Evolutionary conservation across 1,140 invertebrate genomes (phyloP), one percentile per base, ranked within the genome.

Genomic region (Macrocentrus cingulum): DNA sequence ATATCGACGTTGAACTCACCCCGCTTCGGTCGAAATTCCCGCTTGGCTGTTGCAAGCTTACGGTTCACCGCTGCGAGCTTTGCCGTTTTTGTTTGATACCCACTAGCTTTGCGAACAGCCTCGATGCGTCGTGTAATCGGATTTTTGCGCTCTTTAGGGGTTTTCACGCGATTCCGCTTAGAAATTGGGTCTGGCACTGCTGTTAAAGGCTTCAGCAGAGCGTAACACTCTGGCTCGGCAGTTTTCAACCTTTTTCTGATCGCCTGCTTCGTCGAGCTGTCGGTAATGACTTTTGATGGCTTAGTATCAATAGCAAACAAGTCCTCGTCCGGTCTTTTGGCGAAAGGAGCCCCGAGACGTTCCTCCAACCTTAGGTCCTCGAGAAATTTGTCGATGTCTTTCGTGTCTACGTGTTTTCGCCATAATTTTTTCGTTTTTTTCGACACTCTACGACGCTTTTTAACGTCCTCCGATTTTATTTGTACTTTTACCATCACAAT

Each of bases 321-420:
- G 46, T 60, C 44, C 11, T 48, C 25, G 32, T 66, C 15, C 7
- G 70, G 62, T 42, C 78, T 66, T 22, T 72, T 50, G 3, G 64
- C 60, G 53, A 84, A 77, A 13, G 79, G 68, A 9, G 50, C 63
- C 52, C 91, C 91, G 29, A 92, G 76, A 68, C 91, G 82, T 80
- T 94, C 91, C 66, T 94, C 88, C 8, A 91, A 78, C 56, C 91
- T 77, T 68, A 88, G 79, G 49, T 91, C 86, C 63, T 94, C 91
- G 3, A 94, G 74, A 71, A 86, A 94, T n/a, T 87, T 82, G 62
- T 95, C 91, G 1, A 95, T 87, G 80, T 94, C 92, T 55, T 82
- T 79, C 6, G 87, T 86, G 69, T 93, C 85, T 18, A 86, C 84
- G 70, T 88, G 79, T 76, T 92, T 92, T 39, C 90, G 81, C 92